Percentiles rank a stretch among this genome's conserved stretches.
These are phyloP conservation scores for Vireo altiloquus DNA, from an alignment of 2,113 vertebrate species.

Conservation along the genomic window DNA sequence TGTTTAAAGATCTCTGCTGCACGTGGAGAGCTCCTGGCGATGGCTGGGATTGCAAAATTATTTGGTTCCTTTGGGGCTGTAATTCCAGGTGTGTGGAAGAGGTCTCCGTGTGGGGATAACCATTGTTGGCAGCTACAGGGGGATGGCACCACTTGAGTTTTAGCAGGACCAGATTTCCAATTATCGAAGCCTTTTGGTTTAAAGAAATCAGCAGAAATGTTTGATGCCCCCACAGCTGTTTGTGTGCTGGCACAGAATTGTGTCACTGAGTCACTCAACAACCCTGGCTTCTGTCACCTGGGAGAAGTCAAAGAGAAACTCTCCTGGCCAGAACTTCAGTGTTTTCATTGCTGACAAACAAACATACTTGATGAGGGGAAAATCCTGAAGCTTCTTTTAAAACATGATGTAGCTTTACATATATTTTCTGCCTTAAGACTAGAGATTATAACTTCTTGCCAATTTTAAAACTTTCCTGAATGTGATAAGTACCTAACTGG, in stretches of 20 bases:
- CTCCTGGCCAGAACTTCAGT: background rate
- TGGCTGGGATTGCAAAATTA: background rate
- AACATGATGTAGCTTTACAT: background rate
- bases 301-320: background rate
- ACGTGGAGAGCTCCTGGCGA: background rate
- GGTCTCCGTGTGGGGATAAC: background rate
- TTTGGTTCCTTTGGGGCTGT: background rate
- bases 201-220: background rate
- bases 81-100: background rate
- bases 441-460: background rate
- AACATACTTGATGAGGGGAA: background rate
- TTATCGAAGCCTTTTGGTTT: background rate
- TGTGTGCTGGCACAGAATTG: background rate
- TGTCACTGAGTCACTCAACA: background rate
- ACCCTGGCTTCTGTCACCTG: background rate
- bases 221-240: background rate
- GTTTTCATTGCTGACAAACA: background rate
- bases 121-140: accelerated
- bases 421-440: background rate
- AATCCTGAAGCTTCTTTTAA: background rate
- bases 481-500: background rate
- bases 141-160: too few relatives aligned
- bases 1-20: background rate
- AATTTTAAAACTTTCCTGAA: background rate
- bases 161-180: background rate